phyloP scores from a whole-genome alignment of 2,888 invertebrate species.

The Drosophila atripex region DNA sequence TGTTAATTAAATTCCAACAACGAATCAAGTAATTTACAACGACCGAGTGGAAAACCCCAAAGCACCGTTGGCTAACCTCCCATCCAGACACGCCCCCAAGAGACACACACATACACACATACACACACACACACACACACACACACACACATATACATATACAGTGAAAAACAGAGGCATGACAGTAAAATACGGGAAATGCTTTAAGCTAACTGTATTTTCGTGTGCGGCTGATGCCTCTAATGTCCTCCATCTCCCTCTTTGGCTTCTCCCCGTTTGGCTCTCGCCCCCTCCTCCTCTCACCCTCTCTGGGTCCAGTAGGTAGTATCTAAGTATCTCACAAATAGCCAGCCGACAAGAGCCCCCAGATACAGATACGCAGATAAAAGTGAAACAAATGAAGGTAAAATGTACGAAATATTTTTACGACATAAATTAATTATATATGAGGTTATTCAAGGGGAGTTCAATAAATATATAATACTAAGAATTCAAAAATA shows the following conservation, averaged over 20 bases:
- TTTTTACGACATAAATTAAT: not conserved
- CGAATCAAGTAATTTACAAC: conserved; percentile 79
- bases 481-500: no score
- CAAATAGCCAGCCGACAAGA: conserved; percentile 29
- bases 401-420: not conserved
- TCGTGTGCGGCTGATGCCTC: conserved; percentile 73
- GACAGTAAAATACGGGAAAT: conserved; percentile 78
- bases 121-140: no score
- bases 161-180: conserved; percentile 34
- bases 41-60: conserved; percentile 76
- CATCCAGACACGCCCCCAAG: conserved; percentile 17
- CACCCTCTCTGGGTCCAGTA: not conserved
- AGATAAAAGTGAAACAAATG: conserved; percentile 8
- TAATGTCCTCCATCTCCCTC: conserved; percentile 50
- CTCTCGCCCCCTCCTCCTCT: not conserved
- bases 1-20: conserved; percentile 78
- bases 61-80: conserved; percentile 55
- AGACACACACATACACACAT: conserved; percentile 3
- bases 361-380: conserved; percentile 1
- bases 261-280: no score
- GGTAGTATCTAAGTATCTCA: conserved; percentile 11
- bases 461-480: no score
- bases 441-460: not conserved
- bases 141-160: conserved; percentile 7
- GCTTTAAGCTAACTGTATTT: conserved; percentile 78